Evolutionary conservation across 2,797 vertebrate genomes (phyloP).

Genomic region (Onychomys leucogaster): DNA sequence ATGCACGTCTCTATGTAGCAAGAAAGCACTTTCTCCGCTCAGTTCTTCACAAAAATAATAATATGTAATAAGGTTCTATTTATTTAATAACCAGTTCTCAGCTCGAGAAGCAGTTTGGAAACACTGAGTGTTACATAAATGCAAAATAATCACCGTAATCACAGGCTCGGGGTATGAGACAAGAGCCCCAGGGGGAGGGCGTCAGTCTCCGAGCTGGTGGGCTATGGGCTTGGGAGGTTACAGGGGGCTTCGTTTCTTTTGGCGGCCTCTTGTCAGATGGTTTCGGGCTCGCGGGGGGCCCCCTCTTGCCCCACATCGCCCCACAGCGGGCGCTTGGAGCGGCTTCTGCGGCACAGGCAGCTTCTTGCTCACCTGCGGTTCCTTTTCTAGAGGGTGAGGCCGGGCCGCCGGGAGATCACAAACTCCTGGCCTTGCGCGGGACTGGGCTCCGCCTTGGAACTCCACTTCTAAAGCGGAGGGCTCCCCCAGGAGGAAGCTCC

Average conservation of each 20-base stretch:
- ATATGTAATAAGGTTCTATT: slow-evolving; percentile 74
- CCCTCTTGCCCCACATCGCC: slow-evolving; percentile 1
- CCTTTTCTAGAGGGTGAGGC: slow-evolving; percentile 38
- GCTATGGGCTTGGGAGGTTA: slow-evolving; percentile 17
- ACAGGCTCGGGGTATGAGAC: slow-evolving; percentile 62
- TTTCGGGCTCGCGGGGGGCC: neutral
- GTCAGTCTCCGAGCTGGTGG: slow-evolving; percentile 65
- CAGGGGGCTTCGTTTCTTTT: slow-evolving; percentile 12
- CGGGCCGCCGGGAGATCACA: neutral
- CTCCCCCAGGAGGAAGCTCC: slow-evolving; percentile 35
- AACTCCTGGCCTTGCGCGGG: neutral
- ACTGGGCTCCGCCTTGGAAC: slow-evolving; percentile 42
- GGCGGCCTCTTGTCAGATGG: neutral
- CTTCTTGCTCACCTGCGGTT: slow-evolving; percentile 74
- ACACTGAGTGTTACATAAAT: slow-evolving; percentile 79
- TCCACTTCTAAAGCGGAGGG: neutral
- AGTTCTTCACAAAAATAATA: slow-evolving; percentile 70
- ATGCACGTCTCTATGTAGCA: slow-evolving; percentile 40
- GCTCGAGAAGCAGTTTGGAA: slow-evolving; percentile 80
- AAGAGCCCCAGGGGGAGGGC: slow-evolving; percentile 66
- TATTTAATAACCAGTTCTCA: slow-evolving; percentile 78
- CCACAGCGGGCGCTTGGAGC: slow-evolving; percentile 30
- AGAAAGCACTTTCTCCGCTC: slow-evolving; percentile 76
- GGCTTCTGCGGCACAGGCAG: slow-evolving; percentile 65
- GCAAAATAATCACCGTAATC: slow-evolving; percentile 75